These are phyloP conservation scores for Elegia similella DNA, from an alignment of 2,888 invertebrate species.

Conservation along the genomic window DNA sequence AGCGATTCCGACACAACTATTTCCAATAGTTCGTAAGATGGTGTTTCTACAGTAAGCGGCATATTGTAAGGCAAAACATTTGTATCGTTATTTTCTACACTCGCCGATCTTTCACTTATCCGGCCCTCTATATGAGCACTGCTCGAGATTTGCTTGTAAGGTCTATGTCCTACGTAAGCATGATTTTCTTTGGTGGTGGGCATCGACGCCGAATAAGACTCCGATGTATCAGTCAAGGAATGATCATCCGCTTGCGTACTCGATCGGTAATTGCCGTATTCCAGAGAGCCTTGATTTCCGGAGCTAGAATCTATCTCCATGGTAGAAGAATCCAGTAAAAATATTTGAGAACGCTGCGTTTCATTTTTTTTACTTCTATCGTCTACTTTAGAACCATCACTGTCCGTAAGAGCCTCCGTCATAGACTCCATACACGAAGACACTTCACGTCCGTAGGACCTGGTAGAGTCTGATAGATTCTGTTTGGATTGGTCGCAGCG, in stretches of 20 bases:
- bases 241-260: slow-evolving; percentile 32
- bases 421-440: slow-evolving; percentile 33
- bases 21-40: slow-evolving; percentile 64
- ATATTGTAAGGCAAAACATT: slow-evolving; percentile 44
- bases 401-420: slow-evolving; percentile 37
- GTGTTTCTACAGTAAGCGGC: slow-evolving; percentile 42
- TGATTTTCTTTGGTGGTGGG: slow-evolving; percentile 48
- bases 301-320: slow-evolving; percentile 29
- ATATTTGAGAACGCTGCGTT: slow-evolving; percentile 28
- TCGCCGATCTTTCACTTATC: slow-evolving; percentile 39
- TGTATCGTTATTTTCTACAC: slow-evolving; percentile 42
- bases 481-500: slow-evolving; percentile 26
- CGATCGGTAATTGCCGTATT: slow-evolving; percentile 23
- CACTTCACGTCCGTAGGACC: slow-evolving; percentile 32
- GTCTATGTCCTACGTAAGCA: slow-evolving; percentile 17
- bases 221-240: slow-evolving; percentile 45
- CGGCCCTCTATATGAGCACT: slow-evolving; percentile 41
- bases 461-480: slow-evolving; percentile 39
- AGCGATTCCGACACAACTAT: slow-evolving; percentile 70
- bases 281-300: slow-evolving; percentile 15
- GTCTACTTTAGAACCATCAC: slow-evolving; percentile 33
- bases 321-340: slow-evolving; percentile 29
- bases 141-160: slow-evolving; percentile 22
- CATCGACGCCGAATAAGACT: slow-evolving; percentile 48
- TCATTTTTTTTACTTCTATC: slow-evolving; percentile 22